A percentile compares a stretch with the other conserved stretches of the same genome.
Conservation (phyloP, 1,140 invertebrate genomes). For the Chionoecetes opilio region DNA sequence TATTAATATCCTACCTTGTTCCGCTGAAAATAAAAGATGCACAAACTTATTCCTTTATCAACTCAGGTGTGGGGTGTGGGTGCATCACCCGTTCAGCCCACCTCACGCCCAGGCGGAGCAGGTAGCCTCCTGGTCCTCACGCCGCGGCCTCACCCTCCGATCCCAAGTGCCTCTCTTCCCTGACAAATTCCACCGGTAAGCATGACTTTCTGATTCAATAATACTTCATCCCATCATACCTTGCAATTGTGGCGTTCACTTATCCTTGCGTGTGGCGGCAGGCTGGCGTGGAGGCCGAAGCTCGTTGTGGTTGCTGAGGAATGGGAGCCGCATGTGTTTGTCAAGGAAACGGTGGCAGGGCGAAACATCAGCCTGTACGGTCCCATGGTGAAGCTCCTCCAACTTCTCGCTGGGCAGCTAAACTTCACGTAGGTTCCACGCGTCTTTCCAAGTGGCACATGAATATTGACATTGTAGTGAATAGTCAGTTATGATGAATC, state of each 20-base stretch:
- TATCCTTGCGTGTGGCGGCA: background rate
- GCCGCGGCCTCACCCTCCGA: constrained; percentile 1
- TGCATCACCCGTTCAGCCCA: constrained; percentile 34
- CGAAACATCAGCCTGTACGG: background rate
- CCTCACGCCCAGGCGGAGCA: background rate
- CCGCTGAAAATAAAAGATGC: background rate
- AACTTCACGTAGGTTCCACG: constrained; percentile 49
- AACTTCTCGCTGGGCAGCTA: background rate
- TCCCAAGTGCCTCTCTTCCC: background rate
- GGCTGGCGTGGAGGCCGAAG: background rate
- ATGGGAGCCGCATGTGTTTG: constrained; percentile 1
- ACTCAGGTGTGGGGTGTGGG: background rate
- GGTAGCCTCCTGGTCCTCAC: constrained; percentile 39
- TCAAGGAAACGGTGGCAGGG: background rate
- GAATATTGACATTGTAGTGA: no score
- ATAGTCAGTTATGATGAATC: no score
- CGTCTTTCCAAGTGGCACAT: no score
- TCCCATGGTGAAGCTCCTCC: background rate
- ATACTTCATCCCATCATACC: no score
- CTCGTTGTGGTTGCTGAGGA: constrained; percentile 44
- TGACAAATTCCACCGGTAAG: constrained; percentile 47
- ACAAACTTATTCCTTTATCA: background rate
- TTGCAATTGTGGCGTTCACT: background rate
- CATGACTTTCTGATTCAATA: background rate
- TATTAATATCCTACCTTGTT: no score